Evolutionary conservation across 1,140 invertebrate genomes (phyloP).

Genomic region (Zaprionus gabonicus): DNA sequence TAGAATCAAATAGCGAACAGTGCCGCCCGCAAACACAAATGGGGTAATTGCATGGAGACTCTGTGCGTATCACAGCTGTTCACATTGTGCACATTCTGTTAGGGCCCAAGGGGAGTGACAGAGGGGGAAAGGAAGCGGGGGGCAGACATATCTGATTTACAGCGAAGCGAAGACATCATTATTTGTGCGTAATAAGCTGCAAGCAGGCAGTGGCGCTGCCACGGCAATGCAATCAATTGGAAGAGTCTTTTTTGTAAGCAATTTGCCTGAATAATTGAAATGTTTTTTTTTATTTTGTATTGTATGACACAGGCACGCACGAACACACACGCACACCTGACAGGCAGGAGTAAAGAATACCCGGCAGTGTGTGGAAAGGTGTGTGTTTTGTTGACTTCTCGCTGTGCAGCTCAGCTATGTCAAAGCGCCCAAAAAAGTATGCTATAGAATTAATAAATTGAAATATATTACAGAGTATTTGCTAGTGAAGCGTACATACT

Average conservation of each 20-base stretch:
- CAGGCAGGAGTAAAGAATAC: background rate
- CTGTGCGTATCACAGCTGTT: background rate
- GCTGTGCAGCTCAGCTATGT: no score
- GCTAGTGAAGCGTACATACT: no score
- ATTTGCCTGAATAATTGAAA: constrained; percentile 1
- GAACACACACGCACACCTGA: background rate
- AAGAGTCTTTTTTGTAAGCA: background rate
- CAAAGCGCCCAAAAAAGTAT: background rate
- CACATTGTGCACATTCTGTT: background rate
- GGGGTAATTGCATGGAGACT: constrained; percentile 5
- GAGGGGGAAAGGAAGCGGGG: background rate
- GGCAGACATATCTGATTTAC: background rate
- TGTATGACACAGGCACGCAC: background rate
- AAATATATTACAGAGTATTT: background rate
- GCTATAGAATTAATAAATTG: background rate
- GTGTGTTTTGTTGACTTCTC: no score
- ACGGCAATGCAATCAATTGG: background rate
- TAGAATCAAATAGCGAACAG: background rate
- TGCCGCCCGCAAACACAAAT: background rate
- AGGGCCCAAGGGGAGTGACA: background rate
- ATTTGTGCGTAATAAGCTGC: constrained; percentile 7
- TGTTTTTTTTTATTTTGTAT: background rate
- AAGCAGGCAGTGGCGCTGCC: background rate
- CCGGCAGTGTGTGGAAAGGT: background rate
- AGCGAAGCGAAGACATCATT: constrained; percentile 2